Percentiles rank a stretch among this genome's conserved stretches.
Conservation (phyloP, 2,113 vertebrate genomes). For the Coracopsis vasa region DNA sequence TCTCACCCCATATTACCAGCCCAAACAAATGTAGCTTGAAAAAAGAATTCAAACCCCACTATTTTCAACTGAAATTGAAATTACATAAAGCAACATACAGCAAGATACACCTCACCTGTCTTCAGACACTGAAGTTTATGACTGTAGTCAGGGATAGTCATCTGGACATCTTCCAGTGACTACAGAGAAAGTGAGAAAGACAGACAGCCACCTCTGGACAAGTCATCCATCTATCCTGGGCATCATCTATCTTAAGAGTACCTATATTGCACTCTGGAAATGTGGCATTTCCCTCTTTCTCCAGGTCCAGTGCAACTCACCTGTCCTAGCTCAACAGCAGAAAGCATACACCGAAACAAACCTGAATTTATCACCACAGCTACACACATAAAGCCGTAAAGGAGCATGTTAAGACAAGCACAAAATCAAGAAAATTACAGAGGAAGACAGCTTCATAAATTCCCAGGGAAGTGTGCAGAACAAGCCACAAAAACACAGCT, state of each 20-base stretch:
- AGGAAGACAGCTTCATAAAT: not conserved
- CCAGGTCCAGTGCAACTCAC: not conserved
- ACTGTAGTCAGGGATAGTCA: not conserved
- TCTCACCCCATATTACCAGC: not conserved
- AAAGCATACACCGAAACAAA: not conserved
- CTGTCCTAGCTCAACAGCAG: not conserved
- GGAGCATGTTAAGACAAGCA: not conserved
- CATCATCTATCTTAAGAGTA: not conserved
- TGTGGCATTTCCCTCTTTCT: not conserved
- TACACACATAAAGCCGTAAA: not conserved
- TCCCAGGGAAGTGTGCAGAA: rapidly evolving
- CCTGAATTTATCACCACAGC: not conserved
- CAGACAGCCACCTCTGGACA: not conserved
- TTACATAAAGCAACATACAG: not conserved
- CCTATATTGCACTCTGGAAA: not conserved
- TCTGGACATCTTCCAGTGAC: not conserved
- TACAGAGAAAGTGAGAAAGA: not conserved
- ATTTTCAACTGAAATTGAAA: not conserved
- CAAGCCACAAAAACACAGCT: not conserved
- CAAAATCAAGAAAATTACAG: not conserved
- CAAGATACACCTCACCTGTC: not conserved
- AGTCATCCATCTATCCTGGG: not conserved
- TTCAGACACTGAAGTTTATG: not conserved
- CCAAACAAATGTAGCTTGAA: not conserved
- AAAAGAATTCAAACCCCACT: not conserved